These are phyloP conservation scores for Microplitis mediator DNA, from an alignment of 1,140 invertebrate genomes.

Conservation along the genomic window DNA sequence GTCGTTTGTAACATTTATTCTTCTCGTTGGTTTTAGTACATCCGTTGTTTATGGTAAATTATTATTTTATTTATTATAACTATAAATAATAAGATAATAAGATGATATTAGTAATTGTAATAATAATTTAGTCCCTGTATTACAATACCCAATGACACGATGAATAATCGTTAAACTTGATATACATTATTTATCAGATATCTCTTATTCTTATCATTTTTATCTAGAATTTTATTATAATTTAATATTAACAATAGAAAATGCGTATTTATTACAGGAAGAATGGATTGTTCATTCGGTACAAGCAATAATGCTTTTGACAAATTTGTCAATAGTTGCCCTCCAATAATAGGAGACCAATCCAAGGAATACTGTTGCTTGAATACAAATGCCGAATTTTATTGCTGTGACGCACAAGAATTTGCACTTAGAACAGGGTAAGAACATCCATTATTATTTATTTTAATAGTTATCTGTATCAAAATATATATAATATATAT, in stretches of 20 bases:
- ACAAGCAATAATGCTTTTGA: conserved; percentile 14
- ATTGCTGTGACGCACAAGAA: conserved; percentile 36
- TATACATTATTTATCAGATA: too few species aligned
- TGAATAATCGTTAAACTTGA: too few species aligned
- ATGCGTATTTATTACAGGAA: conserved; percentile 30
- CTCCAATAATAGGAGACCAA: background rate
- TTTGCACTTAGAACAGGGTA: conserved; percentile 32
- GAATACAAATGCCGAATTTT: background rate
- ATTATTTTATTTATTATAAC: background rate
- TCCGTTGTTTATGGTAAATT: conserved; percentile 3
- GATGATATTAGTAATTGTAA: too few species aligned
- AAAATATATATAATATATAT: background rate
- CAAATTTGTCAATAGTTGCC: conserved; percentile 10
- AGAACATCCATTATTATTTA: conserved; percentile 3
- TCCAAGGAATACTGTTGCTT: conserved; percentile 34
- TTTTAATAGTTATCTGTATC: background rate
- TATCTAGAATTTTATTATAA: too few species aligned
- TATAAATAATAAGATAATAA: background rate
- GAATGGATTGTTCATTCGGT: conserved; percentile 33
- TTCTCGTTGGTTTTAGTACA: conserved; percentile 1
- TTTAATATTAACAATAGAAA: background rate
- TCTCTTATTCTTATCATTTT: too few species aligned
- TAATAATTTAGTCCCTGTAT: too few species aligned
- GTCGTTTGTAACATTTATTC: background rate
- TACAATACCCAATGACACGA: too few species aligned